Conservation (phyloP, 2,113 vertebrate genomes). For the Oryctolagus cuniculus region DNA sequence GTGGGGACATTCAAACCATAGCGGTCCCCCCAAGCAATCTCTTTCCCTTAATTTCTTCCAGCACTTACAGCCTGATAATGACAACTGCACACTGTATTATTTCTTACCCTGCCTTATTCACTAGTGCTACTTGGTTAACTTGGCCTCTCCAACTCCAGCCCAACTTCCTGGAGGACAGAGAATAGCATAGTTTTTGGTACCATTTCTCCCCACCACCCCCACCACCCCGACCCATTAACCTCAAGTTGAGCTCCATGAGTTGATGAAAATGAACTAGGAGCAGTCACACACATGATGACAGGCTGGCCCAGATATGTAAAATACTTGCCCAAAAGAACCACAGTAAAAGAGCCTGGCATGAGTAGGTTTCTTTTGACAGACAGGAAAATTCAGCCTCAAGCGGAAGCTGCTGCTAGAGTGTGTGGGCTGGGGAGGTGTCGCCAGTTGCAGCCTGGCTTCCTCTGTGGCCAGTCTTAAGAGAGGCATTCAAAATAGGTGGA, state of each 20-base stretch:
- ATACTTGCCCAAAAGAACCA: background rate
- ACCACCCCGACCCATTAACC: background rate
- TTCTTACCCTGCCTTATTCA: background rate
- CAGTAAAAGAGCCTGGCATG: background rate
- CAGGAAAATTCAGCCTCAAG: background rate
- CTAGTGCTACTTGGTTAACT: background rate
- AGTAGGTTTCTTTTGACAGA: slow-evolving; percentile 6
- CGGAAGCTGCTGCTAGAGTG: background rate
- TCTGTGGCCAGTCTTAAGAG: background rate
- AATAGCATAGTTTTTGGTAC: background rate
- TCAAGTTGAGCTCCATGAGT: background rate
- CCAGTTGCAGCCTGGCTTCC: background rate
- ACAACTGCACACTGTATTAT: background rate
- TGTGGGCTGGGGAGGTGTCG: background rate
- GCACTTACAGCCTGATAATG: background rate
- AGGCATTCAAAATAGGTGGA: background rate
- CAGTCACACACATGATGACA: background rate
- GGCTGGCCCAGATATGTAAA: background rate
- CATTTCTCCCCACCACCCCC: background rate
- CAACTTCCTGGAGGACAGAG: background rate
- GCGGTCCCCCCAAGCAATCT: background rate
- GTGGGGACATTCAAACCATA: background rate
- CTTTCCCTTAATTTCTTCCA: background rate
- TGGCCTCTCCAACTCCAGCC: background rate
- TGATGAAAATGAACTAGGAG: background rate